A percentile compares a stretch with the other conserved stretches of the same genome.
Conservation (phyloP, 2,797 vertebrate genomes). For the Ctenosaura bakeri region DNA sequence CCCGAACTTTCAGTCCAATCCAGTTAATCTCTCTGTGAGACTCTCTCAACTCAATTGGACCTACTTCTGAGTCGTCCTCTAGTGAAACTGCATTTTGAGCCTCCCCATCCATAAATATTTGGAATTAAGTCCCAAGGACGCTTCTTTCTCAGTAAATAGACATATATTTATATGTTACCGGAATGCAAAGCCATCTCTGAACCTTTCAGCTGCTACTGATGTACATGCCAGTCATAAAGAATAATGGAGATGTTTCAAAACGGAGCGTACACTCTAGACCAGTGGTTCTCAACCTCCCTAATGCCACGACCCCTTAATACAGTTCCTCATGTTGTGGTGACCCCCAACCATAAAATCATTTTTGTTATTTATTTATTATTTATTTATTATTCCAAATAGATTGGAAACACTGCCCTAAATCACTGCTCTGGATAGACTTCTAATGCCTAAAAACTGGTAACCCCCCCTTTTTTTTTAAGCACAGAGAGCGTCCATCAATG, state of each 20-base stretch:
- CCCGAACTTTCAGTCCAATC: neutral
- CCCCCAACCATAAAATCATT: no score
- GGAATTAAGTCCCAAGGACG: neutral
- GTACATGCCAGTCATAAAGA: neutral
- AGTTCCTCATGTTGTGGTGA: no score
- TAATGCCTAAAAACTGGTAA: no score
- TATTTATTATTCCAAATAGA: no score
- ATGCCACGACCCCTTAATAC: no score
- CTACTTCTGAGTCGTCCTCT: neutral
- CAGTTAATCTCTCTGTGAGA: neutral
- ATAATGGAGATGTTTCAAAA: neutral
- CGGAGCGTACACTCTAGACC: neutral
- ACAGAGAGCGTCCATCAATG: no score
- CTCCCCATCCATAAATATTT: neutral
- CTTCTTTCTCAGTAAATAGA: neutral
- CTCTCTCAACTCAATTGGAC: neutral
- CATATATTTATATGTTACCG: neutral
- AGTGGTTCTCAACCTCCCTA: no score
- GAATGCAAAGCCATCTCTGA: slow-evolving; percentile 1
- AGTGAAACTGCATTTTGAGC: neutral
- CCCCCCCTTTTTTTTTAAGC: no score
- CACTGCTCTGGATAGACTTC: no score
- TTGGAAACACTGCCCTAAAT: no score
- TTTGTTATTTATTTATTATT: no score
- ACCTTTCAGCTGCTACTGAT: neutral